phyloP scores from a whole-genome alignment of 2,797 vertebrate genomes.

The Hybognathus amarus region DNA sequence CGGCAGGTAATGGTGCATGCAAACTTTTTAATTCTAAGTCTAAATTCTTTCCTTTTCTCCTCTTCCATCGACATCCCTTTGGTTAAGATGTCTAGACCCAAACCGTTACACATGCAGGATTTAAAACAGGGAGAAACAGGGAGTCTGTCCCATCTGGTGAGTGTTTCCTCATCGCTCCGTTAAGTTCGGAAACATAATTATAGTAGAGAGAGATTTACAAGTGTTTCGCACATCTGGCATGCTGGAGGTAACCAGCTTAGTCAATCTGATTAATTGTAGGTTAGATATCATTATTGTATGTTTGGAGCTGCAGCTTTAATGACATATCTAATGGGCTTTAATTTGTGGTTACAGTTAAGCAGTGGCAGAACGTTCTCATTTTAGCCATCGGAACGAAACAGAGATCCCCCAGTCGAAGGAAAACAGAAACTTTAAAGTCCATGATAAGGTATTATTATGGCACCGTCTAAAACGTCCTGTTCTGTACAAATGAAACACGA shows the following conservation, averaged over 20 bases:
- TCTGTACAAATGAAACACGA: not conserved
- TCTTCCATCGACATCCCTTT: conserved; percentile 14
- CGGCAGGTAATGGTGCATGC: conserved; percentile 47
- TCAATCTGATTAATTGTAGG: conserved; percentile 25
- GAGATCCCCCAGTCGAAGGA: conserved; percentile 7
- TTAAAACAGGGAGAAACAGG: conserved; percentile 45
- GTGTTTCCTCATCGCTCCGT: conserved; percentile 40
- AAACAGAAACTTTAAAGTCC: conserved; percentile 18
- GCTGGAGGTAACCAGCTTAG: conserved; percentile 9
- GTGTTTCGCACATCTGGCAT: conserved; percentile 11
- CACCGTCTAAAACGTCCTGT: not conserved
- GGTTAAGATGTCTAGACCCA: conserved; percentile 34
- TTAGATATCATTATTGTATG: conserved; percentile 5
- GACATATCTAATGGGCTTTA: conserved; percentile 25
- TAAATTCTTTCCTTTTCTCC: conserved; percentile 61
- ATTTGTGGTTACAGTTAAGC: conserved; percentile 55
- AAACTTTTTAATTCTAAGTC: conserved; percentile 79
- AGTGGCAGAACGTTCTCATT: conserved; percentile 12
- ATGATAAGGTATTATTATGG: conserved; percentile 37
- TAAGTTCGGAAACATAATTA: conserved; percentile 25
- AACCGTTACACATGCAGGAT: conserved; percentile 36
- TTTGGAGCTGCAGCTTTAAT: conserved; percentile 3
- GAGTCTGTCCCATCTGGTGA: conserved; percentile 55
- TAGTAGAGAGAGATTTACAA: conserved; percentile 1
- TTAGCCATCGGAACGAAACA: conserved; percentile 25